Percentiles rank a stretch among this genome's conserved stretches.
Conservation (phyloP, 92 coral and sea anemone genomes). For the Epizoanthus fatuus region DNA sequence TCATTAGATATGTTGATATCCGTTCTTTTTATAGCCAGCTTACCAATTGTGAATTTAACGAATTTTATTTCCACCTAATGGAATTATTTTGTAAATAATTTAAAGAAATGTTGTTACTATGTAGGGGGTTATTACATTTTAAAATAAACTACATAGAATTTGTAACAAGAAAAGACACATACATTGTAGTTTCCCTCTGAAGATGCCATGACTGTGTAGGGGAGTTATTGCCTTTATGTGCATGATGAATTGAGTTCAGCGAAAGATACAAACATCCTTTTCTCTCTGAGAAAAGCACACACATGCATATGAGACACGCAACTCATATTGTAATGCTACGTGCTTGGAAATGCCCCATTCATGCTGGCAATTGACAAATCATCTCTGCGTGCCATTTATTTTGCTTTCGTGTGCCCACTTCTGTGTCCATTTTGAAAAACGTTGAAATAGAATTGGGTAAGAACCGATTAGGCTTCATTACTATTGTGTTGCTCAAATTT, state of each 20-base stretch:
- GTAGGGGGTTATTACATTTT: background rate
- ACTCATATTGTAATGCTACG: background rate
- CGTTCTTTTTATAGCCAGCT: constrained; percentile 9
- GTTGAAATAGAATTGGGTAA: background rate
- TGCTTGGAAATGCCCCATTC: background rate
- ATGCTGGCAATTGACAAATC: background rate
- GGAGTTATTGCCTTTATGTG: background rate
- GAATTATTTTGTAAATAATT: background rate
- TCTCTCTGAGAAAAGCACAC: background rate
- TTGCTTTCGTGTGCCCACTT: background rate
- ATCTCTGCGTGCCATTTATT: constrained; percentile 18
- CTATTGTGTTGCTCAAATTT: no score
- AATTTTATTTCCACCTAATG: background rate
- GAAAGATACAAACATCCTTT: background rate
- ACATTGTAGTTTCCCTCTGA: background rate
- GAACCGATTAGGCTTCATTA: no score
- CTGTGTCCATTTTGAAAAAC: background rate
- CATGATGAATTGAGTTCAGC: background rate
- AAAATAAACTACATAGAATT: background rate
- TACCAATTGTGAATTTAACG: background rate
- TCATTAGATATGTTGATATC: background rate
- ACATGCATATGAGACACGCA: background rate
- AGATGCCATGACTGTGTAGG: background rate
- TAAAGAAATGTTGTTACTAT: background rate
- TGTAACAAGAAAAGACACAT: background rate